Evolutionary conservation across 2,797 vertebrate species (phyloP), one percentile per base, ranked within the genome.

Genomic region (Gallinago solitaria): DNA sequence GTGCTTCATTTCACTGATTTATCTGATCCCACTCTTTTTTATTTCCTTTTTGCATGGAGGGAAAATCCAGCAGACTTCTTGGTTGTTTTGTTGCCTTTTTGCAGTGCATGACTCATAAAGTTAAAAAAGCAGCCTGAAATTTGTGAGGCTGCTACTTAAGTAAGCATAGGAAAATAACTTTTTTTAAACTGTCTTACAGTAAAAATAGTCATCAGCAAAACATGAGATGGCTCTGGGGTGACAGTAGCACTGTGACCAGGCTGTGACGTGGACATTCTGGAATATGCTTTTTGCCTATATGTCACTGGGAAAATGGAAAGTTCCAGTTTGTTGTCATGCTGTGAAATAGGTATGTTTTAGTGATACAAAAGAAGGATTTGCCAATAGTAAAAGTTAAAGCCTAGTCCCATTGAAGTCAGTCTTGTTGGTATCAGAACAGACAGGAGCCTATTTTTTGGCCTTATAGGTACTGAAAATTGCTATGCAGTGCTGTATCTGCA

Each of bases 91-190:
- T 91, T 95, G 59, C 45, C 37, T 94, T 92, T 93, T 94, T 90
- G 77, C 56, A 35, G 56, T 28, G 33, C 67, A 39, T 97, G 94
- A 95, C 80, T 97, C 94, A 83, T 53, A 56, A 71, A 88, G 74
- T 53, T 73, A 77, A 94, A 96, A 94, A 91, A 88, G 51, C 85
- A 91, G 25, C 56, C 60, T 94, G 70, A 90, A 95, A 87, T 91
- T 74, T 84, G 53, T 70, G n/a, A 87, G 27, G 23, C 64, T 90
- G 67, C 43, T n/a, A 11, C 60, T 79, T 92, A 77, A 91, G 39
- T 61, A 73, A 91, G 74, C 88, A 60, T 56, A 70, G 59, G 41
- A 95, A 89, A 93, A 48, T n/a, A 81, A 60, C 45, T 28, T 68
- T 53, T 90, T 90, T 93, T 41, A 28, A 89, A 65, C 39, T 43